These are phyloP conservation scores for Scartelaos histophorus DNA, from an alignment of 2,113 vertebrate species.

Conservation along the genomic window DNA sequence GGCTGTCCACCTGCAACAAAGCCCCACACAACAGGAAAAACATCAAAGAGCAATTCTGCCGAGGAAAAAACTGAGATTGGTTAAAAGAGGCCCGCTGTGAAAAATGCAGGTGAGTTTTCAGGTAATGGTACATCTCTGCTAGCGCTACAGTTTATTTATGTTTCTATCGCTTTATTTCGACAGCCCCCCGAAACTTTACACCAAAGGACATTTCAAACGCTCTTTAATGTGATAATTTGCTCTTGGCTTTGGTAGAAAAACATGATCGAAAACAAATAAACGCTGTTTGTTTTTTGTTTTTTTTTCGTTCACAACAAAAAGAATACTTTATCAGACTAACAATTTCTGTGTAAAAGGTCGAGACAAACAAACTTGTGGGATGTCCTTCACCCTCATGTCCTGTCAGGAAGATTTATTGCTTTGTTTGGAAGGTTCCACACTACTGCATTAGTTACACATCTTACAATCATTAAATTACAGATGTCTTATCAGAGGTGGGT, in stretches of 20 bases:
- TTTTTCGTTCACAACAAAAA: neutral
- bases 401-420: too few species aligned
- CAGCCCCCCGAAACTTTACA: constrained; percentile 12
- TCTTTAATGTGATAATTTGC: neutral
- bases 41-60: constrained; percentile 56
- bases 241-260: neutral
- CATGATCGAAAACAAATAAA: neutral
- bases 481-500: too few species aligned
- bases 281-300: neutral
- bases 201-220: neutral
- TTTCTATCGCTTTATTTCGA: constrained; percentile 12
- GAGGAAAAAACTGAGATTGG: constrained; percentile 20
- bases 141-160: constrained; percentile 32
- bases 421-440: too few species aligned
- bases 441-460: too few species aligned
- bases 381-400: too few species aligned
- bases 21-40: constrained; percentile 42
- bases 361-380: too few species aligned
- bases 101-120: constrained; percentile 58
- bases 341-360: neutral
- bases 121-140: constrained; percentile 45
- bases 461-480: too few species aligned
- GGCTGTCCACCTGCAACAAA: constrained; percentile 53
- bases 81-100: constrained; percentile 43
- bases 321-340: neutral